phyloP scores from a whole-genome alignment of 2,797 vertebrate species.

The Dicrostonyx torquatus region DNA sequence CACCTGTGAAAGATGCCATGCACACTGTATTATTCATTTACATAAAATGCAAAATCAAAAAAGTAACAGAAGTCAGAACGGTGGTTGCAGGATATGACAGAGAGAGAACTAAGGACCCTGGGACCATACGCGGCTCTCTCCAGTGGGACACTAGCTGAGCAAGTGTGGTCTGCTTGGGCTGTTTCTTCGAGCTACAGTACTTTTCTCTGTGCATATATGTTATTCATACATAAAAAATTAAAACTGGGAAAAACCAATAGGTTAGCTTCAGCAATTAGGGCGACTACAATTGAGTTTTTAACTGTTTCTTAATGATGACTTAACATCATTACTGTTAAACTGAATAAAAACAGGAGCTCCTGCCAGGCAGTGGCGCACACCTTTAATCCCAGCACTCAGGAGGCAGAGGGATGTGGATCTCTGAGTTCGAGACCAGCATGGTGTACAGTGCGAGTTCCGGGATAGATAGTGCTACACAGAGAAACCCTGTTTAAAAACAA shows the following conservation, averaged over 20 bases:
- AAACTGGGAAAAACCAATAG: conserved; percentile 5
- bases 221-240: conserved; percentile 31
- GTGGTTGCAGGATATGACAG: background rate
- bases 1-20: conserved; percentile 14
- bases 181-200: conserved; percentile 2
- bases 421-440: background rate
- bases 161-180: background rate
- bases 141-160: background rate
- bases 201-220: background rate
- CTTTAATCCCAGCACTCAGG: background rate
- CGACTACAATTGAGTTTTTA: background rate
- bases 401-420: background rate
- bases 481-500: background rate
- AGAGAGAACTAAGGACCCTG: fast-evolving
- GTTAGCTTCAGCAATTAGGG: conserved; percentile 50
- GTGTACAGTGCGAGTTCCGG: background rate
- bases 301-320: conserved; percentile 30
- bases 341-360: conserved; percentile 22
- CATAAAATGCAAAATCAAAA: conserved; percentile 4
- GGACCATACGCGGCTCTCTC: background rate
- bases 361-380: background rate
- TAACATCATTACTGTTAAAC: background rate
- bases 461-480: background rate
- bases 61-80: background rate
- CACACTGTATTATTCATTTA: background rate